Percentiles rank a stretch among this genome's conserved stretches.
Conservation (phyloP, 2,888 invertebrate genomes). For the Mythimna impura region DNA sequence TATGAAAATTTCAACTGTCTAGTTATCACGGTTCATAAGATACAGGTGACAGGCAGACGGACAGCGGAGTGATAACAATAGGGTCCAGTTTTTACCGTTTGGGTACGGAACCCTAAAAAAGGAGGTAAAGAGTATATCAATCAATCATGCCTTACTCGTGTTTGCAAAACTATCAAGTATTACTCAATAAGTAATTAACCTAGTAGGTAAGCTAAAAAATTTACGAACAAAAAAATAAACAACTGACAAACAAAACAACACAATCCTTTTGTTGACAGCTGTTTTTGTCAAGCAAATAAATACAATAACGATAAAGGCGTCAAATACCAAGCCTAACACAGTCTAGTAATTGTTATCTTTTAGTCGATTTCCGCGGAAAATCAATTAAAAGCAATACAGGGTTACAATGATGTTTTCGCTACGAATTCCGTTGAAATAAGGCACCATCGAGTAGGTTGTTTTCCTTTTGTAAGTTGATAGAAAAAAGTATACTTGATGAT, state of each 20-base stretch:
- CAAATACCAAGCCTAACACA: neutral
- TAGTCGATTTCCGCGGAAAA: constrained; percentile 32
- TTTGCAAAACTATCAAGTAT: neutral
- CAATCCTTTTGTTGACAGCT: too few relatives aligned
- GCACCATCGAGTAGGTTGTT: constrained; percentile 16
- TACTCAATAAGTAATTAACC: constrained; percentile 3
- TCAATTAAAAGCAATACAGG: constrained; percentile 32
- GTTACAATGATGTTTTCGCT: constrained; percentile 59
- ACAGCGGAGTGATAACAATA: too few relatives aligned
- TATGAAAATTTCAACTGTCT: too few relatives aligned
- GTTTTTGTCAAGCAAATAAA: neutral
- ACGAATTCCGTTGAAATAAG: constrained; percentile 51
- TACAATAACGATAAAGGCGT: constrained; percentile 3
- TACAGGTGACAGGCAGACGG: too few relatives aligned
- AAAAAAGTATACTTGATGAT: constrained; percentile 27
- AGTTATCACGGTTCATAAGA: too few relatives aligned
- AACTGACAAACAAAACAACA: too few relatives aligned
- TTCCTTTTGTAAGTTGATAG: constrained; percentile 11
- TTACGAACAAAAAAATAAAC: constrained; percentile 7
- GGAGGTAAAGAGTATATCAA: too few relatives aligned
- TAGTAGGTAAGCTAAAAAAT: neutral
- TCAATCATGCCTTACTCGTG: neutral
- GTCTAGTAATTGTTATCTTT: constrained; percentile 38
- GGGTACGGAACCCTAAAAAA: too few relatives aligned
- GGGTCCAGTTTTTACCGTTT: too few relatives aligned